phyloP scores from a whole-genome alignment of 2,113 vertebrate genomes.

The Bothrops jararaca region DNA sequence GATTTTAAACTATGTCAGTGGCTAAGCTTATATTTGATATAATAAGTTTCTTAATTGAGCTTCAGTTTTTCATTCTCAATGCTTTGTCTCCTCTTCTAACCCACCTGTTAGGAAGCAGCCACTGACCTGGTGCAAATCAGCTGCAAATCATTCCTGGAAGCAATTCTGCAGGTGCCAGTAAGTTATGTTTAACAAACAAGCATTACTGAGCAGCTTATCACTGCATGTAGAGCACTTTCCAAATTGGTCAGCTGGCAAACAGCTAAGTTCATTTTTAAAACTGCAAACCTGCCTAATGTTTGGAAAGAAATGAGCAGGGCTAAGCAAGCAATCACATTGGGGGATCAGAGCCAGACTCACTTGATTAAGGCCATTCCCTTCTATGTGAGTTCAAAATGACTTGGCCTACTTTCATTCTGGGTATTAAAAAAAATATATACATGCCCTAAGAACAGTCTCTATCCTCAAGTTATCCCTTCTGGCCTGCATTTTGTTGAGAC shows the following conservation, averaged over 20 bases:
- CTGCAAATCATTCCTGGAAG: constrained; percentile 26
- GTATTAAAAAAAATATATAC: background rate
- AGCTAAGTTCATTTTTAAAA: constrained; percentile 12
- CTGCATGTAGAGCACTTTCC: background rate
- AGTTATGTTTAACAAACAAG: background rate
- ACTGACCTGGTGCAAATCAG: constrained; percentile 2
- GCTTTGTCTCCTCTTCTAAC: background rate
- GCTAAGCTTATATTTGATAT: background rate
- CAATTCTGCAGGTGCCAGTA: constrained; percentile 12
- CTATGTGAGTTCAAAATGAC: background rate
- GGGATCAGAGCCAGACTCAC: rapidly evolving
- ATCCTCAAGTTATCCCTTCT: background rate
- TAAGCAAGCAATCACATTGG: background rate
- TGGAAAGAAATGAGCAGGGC: background rate
- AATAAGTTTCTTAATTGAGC: background rate
- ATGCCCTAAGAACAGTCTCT: background rate
- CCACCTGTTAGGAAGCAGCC: constrained; percentile 8
- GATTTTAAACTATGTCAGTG: background rate
- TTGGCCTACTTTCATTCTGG: background rate
- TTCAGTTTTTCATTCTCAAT: constrained; percentile 28
- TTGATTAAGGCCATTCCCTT: background rate
- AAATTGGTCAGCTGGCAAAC: background rate
- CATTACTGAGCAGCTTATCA: rapidly evolving
- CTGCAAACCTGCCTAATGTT: background rate
- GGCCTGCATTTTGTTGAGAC: background rate